Evolutionary conservation across 2,888 invertebrate species (phyloP).

Genomic region (Malacosoma neustria): DNA sequence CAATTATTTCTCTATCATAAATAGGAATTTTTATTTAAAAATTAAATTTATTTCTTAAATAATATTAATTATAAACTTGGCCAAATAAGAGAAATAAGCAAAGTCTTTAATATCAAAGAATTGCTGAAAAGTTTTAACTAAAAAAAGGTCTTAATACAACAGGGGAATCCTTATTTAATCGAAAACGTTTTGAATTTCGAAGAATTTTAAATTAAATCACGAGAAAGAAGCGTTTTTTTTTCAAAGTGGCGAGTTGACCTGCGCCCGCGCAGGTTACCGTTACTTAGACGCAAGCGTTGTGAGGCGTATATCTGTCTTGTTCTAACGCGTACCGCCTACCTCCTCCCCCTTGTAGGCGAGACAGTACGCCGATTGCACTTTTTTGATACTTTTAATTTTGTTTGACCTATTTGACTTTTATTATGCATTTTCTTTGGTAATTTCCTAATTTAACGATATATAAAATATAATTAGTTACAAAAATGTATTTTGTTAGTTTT

Average conservation of each 20-base stretch:
- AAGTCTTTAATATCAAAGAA: neutral
- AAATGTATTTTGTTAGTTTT: too few species aligned
- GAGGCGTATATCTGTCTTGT: slow-evolving; percentile 27
- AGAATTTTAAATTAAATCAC: slow-evolving; percentile 44
- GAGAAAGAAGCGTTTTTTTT: slow-evolving; percentile 41
- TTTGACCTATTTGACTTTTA: neutral
- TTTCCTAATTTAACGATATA: too few species aligned
- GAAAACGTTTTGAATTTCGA: slow-evolving; percentile 32
- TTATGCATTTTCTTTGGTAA: neutral
- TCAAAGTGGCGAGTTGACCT: slow-evolving; percentile 40
- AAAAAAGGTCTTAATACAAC: slow-evolving; percentile 4
- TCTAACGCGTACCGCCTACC: slow-evolving; percentile 51
- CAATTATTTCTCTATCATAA: neutral
- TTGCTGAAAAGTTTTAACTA: too few species aligned
- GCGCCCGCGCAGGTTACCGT: slow-evolving; percentile 49
- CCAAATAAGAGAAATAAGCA: neutral
- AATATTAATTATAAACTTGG: neutral
- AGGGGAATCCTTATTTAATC: slow-evolving; percentile 16
- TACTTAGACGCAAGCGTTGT: slow-evolving; percentile 26
- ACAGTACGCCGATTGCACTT: slow-evolving; percentile 21
- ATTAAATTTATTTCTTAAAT: neutral
- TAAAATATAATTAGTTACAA: too few species aligned
- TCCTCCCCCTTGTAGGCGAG: slow-evolving; percentile 44
- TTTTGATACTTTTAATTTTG: slow-evolving; percentile 39
- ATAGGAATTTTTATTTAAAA: neutral